Evolutionary conservation across 1,140 invertebrate genomes (phyloP), one percentile per base, ranked within the genome.

Genomic region (Heliothis virescens): DNA sequence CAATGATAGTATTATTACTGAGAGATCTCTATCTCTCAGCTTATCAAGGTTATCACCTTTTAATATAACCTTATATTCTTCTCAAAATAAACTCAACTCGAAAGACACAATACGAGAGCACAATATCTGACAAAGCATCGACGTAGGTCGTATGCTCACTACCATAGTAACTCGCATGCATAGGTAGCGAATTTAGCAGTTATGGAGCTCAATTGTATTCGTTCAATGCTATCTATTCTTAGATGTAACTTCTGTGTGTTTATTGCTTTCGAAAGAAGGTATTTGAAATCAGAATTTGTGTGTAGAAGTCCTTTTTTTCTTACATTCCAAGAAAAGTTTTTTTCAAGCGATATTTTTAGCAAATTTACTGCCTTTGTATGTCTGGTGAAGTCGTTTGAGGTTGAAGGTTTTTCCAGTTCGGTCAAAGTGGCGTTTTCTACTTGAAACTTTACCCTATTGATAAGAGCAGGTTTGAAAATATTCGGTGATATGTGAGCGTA

Each of bases 221-320:
- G 26, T 29, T 15, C 21, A 60, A 13, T 3, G 12, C 15, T 21
- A 60, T 60, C 57, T 60, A 63, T 47, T 63, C 62, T 41, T 41
- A 63, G 62, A 63, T 10, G 62, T 41, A 41, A 41, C 34, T 41
- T 41, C 1, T 41, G 34, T 63, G 29, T 63, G 79, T 75, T 67
- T 74, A 79, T 81, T 76, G 47, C 67, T 71, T 74, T 69, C 62
- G 80, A 72, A 80, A 76, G 77, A 79, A 79, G 63, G 72, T 83
- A 59, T 10, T 63, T 60, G 21, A 59, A 11, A 60, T 11, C 11
- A 7, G 57, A 11, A 12, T 60, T 60, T 16, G 12, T 29, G 13
- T 60, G 15, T 29, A 26, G 4, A 60, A 60, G 12, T 60, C 11
- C 3, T 26, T 59, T 26, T 59, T 59, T 26, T 3, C 3, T 11